Percentiles rank a stretch among this genome's conserved stretches.
Conservation (phyloP, 2,797 vertebrate species). For the Enteromius argenteus region DNA sequence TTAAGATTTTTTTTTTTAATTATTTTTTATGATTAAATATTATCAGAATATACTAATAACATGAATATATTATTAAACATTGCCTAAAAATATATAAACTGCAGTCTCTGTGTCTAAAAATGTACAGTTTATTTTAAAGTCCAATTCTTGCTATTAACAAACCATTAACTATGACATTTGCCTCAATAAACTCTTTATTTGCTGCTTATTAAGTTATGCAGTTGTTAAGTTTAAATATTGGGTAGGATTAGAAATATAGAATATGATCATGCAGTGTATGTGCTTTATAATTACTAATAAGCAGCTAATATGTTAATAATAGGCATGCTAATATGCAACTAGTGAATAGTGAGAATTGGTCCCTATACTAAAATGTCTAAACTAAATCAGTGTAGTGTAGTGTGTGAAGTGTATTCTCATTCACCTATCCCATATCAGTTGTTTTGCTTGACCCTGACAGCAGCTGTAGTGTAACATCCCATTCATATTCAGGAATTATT, state of each 20-base stretch:
- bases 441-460: neutral
- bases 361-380: neutral
- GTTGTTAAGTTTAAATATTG: neutral
- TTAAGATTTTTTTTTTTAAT: neutral
- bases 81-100: neutral
- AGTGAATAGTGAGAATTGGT: neutral
- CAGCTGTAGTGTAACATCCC: neutral
- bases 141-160: neutral
- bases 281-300: neutral
- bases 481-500: slow-evolving; percentile 14
- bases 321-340: neutral
- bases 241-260: neutral
- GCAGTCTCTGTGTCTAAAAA: neutral
- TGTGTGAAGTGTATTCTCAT: neutral
- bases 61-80: neutral
- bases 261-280: neutral
- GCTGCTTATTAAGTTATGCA: no score
- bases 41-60: neutral
- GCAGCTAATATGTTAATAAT: neutral
- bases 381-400: neutral
- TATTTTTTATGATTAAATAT: neutral
- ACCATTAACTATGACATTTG: neutral
- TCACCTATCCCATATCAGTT: neutral
- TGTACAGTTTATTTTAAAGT: neutral
- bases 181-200: no score